A percentile compares a stretch with the other conserved stretches of the same genome.
Conservation (phyloP, 2,888 invertebrate genomes). For the Eudasyphora cyanicolor region DNA sequence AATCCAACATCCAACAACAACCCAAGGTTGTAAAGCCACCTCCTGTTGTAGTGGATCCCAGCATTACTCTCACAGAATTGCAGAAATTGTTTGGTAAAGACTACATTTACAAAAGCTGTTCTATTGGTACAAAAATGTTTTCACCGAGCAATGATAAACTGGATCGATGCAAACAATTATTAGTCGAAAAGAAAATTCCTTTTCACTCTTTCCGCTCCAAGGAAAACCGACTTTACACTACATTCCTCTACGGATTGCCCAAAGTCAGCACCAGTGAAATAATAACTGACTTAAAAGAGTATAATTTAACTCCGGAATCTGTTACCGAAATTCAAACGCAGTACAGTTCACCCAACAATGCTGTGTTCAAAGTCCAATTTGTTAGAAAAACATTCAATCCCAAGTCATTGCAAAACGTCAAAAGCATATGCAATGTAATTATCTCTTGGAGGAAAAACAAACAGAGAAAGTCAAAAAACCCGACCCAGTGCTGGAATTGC, state of each 20-base stretch:
- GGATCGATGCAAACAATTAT: too few species aligned
- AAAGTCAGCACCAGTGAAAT: not conserved
- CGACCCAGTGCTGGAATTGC: too few species aligned
- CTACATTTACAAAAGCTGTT: too few species aligned
- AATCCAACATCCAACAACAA: too few species aligned
- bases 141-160: not conserved
- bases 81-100: not conserved
- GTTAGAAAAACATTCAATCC: not conserved
- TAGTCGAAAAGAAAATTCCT: slow-evolving; percentile 1
- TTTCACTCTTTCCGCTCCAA: slow-evolving; percentile 29
- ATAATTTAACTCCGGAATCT: not conserved
- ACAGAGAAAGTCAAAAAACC: too few species aligned
- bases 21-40: too few species aligned
- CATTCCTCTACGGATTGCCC: slow-evolving; percentile 10
- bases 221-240: not conserved
- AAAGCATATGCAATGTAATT: not conserved
- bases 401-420: not conserved
- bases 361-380: not conserved
- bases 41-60: not conserved
- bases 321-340: slow-evolving; percentile 3
- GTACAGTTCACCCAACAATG: not conserved
- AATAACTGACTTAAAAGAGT: not conserved
- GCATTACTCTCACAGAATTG: not conserved
- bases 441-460: not conserved
- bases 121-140: slow-evolving; percentile 13